Evolutionary conservation across 2,888 invertebrate species (phyloP), one percentile per base, ranked within the genome.

Genomic region (Dasysyrphus tricinctus): DNA sequence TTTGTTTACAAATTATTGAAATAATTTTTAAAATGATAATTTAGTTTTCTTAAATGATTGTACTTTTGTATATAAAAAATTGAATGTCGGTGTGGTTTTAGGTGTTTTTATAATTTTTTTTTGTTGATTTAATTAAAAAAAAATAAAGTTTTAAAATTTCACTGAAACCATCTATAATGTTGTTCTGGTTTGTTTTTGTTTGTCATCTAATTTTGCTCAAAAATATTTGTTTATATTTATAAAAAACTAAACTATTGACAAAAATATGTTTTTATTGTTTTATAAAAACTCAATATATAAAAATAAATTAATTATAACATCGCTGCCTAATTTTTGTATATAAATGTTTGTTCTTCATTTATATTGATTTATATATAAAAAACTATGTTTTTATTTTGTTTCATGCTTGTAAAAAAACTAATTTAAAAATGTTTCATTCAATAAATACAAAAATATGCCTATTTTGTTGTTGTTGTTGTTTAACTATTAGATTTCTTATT

Each of bases 381-480:
- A 79, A 82, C 86, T 86, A 86, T 78, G 29, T 61, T 79, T 34
- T 73, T 69, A 8, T 37, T 67, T 69, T 81, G 34, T 82, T 79
- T 63, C 39, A 73, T 49, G 61, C 61, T 87, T 88, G 88, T 89
- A 90, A 89, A 88, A 87, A 90, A 88, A 90, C 90, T 90, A 88
- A 87, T 78, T 89, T 89, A 90, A 91, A 90, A 91, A 91, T 90
- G 89, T 89, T 88, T 88, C 88, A 73, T 86, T 69, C 88, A 89
- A 91, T 88, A 89, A 49, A 90, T 90, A 88, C 80, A 90, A 89
- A 90, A 90, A 89, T 90, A 90, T 90, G 88, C 89, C 88, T 88
- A 80, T 82, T 89, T 39, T 47, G 32, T 89, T 37, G 65, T 63
- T 77, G 5, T 16, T 44, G 2, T 44, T 44, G 6, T 19, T 29